A percentile compares a stretch with the other conserved stretches of the same genome.
Evolutionary conservation across 2,797 vertebrate genomes (phyloP).

Genomic region (Lepus townsendii): DNA sequence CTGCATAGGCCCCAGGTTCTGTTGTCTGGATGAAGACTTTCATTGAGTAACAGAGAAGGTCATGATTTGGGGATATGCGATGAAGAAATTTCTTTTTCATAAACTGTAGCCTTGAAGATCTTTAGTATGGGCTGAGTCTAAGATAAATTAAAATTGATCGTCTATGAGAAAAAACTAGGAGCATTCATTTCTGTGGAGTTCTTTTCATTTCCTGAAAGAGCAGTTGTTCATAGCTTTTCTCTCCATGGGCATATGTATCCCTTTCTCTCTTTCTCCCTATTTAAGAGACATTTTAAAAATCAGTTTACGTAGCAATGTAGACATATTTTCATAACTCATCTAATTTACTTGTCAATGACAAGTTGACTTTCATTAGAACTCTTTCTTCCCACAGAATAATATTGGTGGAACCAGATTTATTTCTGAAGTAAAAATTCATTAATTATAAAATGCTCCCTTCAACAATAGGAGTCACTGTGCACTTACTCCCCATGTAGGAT

Average conservation of each 20-base stretch:
- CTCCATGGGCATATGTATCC: not conserved
- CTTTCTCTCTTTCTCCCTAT: not conserved
- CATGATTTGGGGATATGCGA: not conserved
- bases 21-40: not conserved
- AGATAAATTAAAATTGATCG: not conserved
- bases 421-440: not conserved
- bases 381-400: not conserved
- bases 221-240: not conserved
- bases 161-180: not conserved
- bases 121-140: not conserved
- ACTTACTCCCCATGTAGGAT: no score
- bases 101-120: not conserved
- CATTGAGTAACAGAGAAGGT: not conserved
- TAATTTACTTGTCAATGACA: not conserved
- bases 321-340: not conserved
- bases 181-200: not conserved
- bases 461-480: no score
- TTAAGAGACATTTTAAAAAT: not conserved
- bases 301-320: not conserved
- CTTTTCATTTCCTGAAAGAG: not conserved
- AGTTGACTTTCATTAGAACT: not conserved
- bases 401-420: not conserved
- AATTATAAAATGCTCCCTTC: not conserved
- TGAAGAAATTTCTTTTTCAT: not conserved
- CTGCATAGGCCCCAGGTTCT: not conserved